Conservation (phyloP, 2,113 vertebrate genomes). For the Callipepla californica region DNA sequence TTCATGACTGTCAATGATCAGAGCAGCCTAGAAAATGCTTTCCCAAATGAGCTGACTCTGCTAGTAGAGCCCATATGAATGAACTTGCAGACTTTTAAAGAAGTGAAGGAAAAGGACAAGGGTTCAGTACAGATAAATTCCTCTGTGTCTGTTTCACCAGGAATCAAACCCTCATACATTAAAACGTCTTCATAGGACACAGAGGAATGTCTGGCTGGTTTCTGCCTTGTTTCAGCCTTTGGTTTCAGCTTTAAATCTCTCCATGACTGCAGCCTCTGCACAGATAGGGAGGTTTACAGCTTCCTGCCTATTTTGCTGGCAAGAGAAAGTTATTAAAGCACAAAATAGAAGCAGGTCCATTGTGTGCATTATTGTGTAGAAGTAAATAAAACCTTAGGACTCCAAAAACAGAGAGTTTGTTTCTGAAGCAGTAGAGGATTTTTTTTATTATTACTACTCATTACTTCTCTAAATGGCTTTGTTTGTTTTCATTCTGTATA, state of each 20-base stretch:
- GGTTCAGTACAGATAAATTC: not conserved
- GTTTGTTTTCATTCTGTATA: not conserved
- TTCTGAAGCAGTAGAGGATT: not conserved
- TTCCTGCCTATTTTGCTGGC: not conserved
- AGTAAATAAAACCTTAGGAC: conserved; percentile 59
- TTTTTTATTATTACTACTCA: not conserved
- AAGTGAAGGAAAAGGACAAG: not conserved
- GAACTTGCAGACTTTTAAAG: not conserved
- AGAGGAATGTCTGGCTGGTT: not conserved
- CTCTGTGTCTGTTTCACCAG: not conserved
- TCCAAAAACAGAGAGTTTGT: not conserved
- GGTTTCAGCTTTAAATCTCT: not conserved
- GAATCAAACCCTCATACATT: not conserved
- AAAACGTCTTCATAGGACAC: not conserved
- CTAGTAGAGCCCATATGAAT: not conserved
- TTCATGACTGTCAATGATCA: conserved; percentile 31
- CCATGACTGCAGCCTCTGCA: not conserved
- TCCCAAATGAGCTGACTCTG: conserved; percentile 6
- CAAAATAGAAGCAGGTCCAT: not conserved
- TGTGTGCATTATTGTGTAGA: not conserved
- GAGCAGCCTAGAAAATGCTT: not conserved
- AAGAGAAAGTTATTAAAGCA: not conserved
- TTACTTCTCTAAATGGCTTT: not conserved
- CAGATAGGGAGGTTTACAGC: not conserved
- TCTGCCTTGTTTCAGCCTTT: not conserved